Base-by-base conservation (phyloP, 2,797 vertebrate species). In the Lepus oiostolus region DNA sequence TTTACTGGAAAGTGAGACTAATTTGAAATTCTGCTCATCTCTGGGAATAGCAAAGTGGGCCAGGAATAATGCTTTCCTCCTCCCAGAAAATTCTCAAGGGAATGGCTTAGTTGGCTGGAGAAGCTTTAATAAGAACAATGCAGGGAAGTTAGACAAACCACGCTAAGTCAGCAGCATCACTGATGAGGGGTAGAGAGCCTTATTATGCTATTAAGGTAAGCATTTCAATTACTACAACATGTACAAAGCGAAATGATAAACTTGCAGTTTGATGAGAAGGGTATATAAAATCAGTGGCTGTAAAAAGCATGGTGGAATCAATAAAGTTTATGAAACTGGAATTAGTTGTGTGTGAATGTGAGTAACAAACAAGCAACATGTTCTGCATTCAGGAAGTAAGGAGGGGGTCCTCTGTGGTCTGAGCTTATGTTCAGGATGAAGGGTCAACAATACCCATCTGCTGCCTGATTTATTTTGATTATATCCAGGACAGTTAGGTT, bases 271-370 rank as follows among this genome's bases (percentile, higher is more conserved):
- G 97, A 97, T 96, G 97, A 97, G 95, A 97, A 10, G 28, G 88
- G 93, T 95, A 92, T 89, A 96, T 98, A 98, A 98, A 98, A 98
- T 54, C 92, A 96, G 82, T 93, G 89, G 95, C 96, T 97, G 70
- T 97, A 96, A 98, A 98, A 95, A 95, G 95, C 94, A 97, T 8
- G 50, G 94, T 93, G 89, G 90, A 98, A 96, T 98, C 97, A 96
- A 97, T 97, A 97, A 97, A 93, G 85, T 98, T 98, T 97, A 98
- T 98, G 97, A 98, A 98, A 98, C 98, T 96, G 85, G 96, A 98
- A 96, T 96, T 92, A 95, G 90, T 94, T 97, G 96, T 96, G 93
- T 68, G 88, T 96, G 97, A 85, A 82, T 74, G 1, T 85, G 82
- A 95, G 89, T 95, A 95, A 97, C 93, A 96, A 94, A 90, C 35